Percentiles rank a stretch among this genome's conserved stretches.
phyloP scores from a whole-genome alignment of 2,888 invertebrate genomes.

The Drosophila kanekoi region DNA sequence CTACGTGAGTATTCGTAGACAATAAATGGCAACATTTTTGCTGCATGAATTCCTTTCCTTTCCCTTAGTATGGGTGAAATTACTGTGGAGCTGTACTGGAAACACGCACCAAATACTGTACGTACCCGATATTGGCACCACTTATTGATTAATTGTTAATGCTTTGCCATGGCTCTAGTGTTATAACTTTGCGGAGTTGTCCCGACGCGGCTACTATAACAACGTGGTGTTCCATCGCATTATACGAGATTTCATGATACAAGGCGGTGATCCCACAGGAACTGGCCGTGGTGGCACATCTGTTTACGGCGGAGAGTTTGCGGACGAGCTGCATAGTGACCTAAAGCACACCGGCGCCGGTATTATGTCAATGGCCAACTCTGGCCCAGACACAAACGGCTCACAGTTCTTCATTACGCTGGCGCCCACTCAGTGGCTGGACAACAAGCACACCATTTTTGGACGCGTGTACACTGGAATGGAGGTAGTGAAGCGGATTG shows the following conservation, averaged over 20 bases:
- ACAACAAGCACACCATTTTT: slow-evolving; percentile 99
- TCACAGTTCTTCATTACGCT: slow-evolving; percentile 99
- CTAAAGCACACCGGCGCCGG: slow-evolving; percentile 98
- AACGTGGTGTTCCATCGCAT: slow-evolving; percentile 98
- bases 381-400: slow-evolving; percentile 98
- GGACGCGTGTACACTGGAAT: slow-evolving; percentile 95
- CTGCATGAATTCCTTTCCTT: slow-evolving; percentile 85
- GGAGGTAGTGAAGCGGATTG: slow-evolving; percentile 96
- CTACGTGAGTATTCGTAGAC: slow-evolving; percentile 88
- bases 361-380: slow-evolving; percentile 98
- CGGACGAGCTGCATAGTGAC: slow-evolving; percentile 97
- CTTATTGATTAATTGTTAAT: neutral
- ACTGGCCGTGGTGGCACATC: slow-evolving; percentile 98
- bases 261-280: slow-evolving; percentile 98
- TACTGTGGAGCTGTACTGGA: slow-evolving; percentile 98
- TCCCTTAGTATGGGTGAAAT: slow-evolving; percentile 95
- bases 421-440: slow-evolving; percentile 98
- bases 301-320: slow-evolving; percentile 97
- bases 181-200: slow-evolving; percentile 97
- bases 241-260: slow-evolving; percentile 96
- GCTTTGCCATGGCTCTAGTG: slow-evolving; percentile 86
- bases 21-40: neutral
- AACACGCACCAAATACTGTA: slow-evolving; percentile 96
- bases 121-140: neutral
- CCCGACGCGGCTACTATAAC: slow-evolving; percentile 97